A percentile compares a stretch with the other conserved stretches of the same genome.
phyloP scores from a whole-genome alignment of 2,113 vertebrate genomes.

The Heterochromis multidens region DNA sequence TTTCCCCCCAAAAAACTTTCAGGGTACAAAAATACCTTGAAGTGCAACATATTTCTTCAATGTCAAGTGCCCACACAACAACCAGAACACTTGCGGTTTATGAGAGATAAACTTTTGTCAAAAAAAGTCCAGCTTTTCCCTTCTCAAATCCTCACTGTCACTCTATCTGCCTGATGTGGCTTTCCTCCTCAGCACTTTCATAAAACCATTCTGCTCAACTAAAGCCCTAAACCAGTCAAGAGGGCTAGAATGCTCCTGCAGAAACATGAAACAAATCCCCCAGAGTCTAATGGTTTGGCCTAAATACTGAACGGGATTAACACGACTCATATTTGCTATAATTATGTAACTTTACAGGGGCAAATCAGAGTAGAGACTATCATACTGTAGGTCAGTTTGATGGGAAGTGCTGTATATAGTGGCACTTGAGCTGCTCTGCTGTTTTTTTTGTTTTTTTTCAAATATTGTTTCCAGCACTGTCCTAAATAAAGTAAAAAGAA shows the following conservation, averaged over 20 bases:
- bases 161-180: neutral
- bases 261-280: conserved; percentile 32
- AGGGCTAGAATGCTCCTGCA: neutral
- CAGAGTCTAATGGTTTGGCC: conserved; percentile 25
- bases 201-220: neutral
- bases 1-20: neutral
- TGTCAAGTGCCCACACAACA: neutral
- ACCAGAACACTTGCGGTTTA: neutral
- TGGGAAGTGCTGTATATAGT: neutral
- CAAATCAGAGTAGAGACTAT: neutral
- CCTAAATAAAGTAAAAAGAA: neutral
- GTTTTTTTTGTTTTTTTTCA: neutral
- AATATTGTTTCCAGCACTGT: neutral
- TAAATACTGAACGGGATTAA: conserved; percentile 30
- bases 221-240: conserved; percentile 1
- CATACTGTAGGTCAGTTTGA: neutral
- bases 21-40: neutral
- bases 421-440: neutral
- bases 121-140: neutral
- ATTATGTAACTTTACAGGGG: neutral
- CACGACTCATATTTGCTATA: neutral
- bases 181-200: neutral
- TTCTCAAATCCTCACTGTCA: neutral
- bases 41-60: neutral
- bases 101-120: neutral